Base-by-base conservation (phyloP, 1,140 invertebrate species). In the Listronotus oregonensis region DNA sequence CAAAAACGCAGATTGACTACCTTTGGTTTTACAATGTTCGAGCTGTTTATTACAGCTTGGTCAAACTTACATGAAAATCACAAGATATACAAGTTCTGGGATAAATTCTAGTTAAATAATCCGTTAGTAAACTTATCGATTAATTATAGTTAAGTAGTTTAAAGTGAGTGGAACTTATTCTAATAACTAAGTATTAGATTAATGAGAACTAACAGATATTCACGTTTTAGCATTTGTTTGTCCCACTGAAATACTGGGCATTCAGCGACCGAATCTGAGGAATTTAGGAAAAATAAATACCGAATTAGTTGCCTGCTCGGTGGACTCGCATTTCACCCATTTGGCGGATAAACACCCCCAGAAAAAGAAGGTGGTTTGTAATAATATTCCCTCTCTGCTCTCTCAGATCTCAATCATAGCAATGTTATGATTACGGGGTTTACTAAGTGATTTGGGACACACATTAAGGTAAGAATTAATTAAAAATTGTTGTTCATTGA, bases 311-410 rank as follows among this genome's bases (percentile, higher is more conserved):
- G 96, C 93, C 5, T 93, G 92, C 68, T 96, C 94, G 40, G 93
- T 97, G 5, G 96, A 98, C 78, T 97, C 94, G 1, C 95, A 96
- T 75, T 97, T 96, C 72, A 96, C 95, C 9, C 95, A 97, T 82
- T 81, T 97, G 51, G 95, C 95, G 95, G 95, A 96, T 94, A 44
- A 96, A 96, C 73, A 95, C 93, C 6, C 91, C 94, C 11, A n/a
- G 93, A 59, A 93, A n/a, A 91, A 75, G 91, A 94, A 76, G 94
- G 95, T 42, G 95, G 95, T 17, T 80, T 98, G 8, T 87, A 69
- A 86, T 97, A 92, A 93, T 57, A 95, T 97, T 74, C 94, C 95
- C 0, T n/a, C n/a, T n/a, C 77, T 98, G 0, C 77, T 98, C 3
- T 96, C 94, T 40, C n/a, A n/a, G 96, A 98, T 81, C 82, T 96